These are phyloP conservation scores for Xenops minutus DNA, from an alignment of 2,797 vertebrate genomes.

Conservation along the genomic window DNA sequence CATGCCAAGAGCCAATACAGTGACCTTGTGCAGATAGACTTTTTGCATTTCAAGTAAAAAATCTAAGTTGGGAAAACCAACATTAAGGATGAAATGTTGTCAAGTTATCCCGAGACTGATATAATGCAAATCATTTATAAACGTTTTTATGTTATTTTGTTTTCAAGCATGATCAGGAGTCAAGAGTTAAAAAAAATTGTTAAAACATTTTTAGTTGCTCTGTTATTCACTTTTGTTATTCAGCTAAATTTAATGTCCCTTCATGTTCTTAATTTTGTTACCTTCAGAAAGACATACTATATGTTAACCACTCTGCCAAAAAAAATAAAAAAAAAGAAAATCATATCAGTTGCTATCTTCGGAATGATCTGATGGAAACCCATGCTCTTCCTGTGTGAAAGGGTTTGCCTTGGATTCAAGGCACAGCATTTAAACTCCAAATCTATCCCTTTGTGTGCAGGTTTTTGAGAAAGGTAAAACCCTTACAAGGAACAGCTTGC, in stretches of 20 bases:
- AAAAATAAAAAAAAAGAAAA: not conserved
- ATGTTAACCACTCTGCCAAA: not conserved
- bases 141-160: not conserved
- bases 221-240: slow-evolving; percentile 19
- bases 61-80: not conserved
- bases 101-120: not conserved
- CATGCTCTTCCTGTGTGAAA: not conserved
- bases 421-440: not conserved
- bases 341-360: not conserved
- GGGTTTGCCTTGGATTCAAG: not conserved
- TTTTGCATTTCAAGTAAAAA: not conserved
- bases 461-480: not conserved
- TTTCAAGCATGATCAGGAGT: not conserved
- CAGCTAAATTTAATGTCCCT: slow-evolving; percentile 47
- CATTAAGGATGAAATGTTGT: not conserved
- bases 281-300: not conserved
- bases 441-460: not conserved
- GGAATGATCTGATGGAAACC: not conserved
- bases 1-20: not conserved
- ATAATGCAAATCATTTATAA: not conserved
- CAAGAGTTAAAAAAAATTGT: slow-evolving; percentile 9
- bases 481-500: not conserved
- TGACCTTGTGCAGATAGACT: not conserved
- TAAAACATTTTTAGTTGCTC: slow-evolving; percentile 21
- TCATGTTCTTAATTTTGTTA: not conserved